These are phyloP conservation scores for Drosophila setifemur DNA, from an alignment of 1,140 invertebrate species.

Conservation along the genomic window DNA sequence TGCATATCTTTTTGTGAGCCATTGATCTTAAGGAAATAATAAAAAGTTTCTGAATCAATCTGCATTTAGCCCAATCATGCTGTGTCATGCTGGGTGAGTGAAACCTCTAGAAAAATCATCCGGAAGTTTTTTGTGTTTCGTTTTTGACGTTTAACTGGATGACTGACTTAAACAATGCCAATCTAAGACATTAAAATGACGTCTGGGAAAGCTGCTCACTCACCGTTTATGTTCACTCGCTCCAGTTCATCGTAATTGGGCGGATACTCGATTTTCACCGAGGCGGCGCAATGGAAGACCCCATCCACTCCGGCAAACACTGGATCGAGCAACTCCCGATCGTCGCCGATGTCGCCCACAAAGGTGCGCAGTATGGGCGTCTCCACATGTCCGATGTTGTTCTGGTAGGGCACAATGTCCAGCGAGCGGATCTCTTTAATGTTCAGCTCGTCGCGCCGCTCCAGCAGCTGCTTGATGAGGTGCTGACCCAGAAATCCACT, in stretches of 20 bases:
- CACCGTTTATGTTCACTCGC: slow-evolving; percentile 86
- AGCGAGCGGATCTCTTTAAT: slow-evolving; percentile 86
- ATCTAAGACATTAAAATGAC: neutral
- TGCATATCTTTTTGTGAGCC: neutral
- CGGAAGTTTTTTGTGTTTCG: too few relatives aligned
- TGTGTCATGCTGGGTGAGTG: neutral
- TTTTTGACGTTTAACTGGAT: too few relatives aligned
- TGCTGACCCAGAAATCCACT: slow-evolving; percentile 88
- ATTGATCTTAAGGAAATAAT: neutral
- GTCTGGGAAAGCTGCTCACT: slow-evolving; percentile 3
- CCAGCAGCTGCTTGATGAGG: slow-evolving; percentile 85
- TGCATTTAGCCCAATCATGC: neutral
- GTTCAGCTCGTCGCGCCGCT: slow-evolving; percentile 75
- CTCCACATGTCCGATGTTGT: slow-evolving; percentile 83
- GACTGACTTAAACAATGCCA: neutral
- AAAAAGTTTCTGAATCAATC: neutral
- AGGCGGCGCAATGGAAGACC: slow-evolving; percentile 87
- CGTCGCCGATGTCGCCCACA: slow-evolving; percentile 83
- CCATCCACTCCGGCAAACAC: slow-evolving; percentile 84
- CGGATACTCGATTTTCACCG: slow-evolving; percentile 85
- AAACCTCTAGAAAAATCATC: neutral
- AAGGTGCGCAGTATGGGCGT: slow-evolving; percentile 81
- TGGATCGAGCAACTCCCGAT: slow-evolving; percentile 76
- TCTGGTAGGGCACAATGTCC: slow-evolving; percentile 85
- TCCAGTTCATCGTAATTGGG: slow-evolving; percentile 84